Evolutionary conservation across 2,888 invertebrate genomes (phyloP).

Genomic region (Seira sanloemensis): DNA sequence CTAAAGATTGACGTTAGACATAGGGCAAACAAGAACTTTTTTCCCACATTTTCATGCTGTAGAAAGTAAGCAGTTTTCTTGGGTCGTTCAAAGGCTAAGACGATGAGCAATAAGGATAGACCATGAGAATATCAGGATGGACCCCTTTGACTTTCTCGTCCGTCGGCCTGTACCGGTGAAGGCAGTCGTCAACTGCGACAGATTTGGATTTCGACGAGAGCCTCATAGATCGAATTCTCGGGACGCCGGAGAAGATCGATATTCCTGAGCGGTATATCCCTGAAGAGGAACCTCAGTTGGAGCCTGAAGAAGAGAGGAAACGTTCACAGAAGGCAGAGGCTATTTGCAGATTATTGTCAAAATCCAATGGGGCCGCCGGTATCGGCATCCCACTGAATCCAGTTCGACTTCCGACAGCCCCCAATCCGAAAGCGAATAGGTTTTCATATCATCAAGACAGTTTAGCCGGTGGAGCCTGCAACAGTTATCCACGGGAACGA

Average conservation of each 20-base stretch:
- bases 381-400: constrained; percentile 46
- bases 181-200: constrained; percentile 56
- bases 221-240: constrained; percentile 72
- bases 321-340: constrained; percentile 72
- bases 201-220: constrained; percentile 72
- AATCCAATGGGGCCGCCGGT: constrained; percentile 66
- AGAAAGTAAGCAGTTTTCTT: too few relatives aligned
- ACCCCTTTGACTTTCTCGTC: constrained; percentile 67
- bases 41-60: too few relatives aligned
- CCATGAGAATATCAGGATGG: constrained; percentile 68
- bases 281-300: constrained; percentile 65
- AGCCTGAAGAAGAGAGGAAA: constrained; percentile 71
- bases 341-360: constrained; percentile 71
- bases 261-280: constrained; percentile 73
- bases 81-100: too few relatives aligned
- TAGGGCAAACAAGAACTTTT: too few relatives aligned
- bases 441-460: constrained; percentile 42
- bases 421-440: constrained; percentile 35
- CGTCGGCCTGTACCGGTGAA: constrained; percentile 69
- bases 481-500: constrained; percentile 52
- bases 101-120: not conserved
- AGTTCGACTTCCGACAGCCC: constrained; percentile 34
- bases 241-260: constrained; percentile 71
- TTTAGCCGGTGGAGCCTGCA: constrained; percentile 29
- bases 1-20: not conserved